Evolutionary conservation across 2,888 invertebrate genomes (phyloP), one percentile per base, ranked within the genome.

Genomic region (Melanostoma scalare): DNA sequence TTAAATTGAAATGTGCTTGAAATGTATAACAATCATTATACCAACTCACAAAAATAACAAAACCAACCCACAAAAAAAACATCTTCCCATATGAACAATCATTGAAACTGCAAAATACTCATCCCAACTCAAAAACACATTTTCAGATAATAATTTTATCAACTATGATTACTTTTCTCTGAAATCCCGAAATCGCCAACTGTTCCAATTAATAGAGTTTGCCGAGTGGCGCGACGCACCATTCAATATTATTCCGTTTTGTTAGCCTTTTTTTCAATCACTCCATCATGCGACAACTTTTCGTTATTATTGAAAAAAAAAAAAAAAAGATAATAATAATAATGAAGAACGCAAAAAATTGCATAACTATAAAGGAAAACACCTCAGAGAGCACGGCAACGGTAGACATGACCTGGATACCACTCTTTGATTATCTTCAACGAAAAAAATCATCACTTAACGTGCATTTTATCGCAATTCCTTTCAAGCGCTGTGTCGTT

Each of bases 351-450:
- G 20, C 20, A 36, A 10, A 38, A 38, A 31, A 36, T 46, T 60
- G 44, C 35, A 58, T 35, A 60, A 35, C 20, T n/a, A 60, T 31
- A 63, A 52, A 48, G 9, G n/a, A 65, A 69, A 53, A 58, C 69
- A 80, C 69, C 80, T 75, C 63, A 35, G 80, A 75, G 75, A 69
- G 56, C 50, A 38, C 52, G 20, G 6, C 69, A 74, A 56, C 44
- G 40, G 56, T 48, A 77, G 72, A 61, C 68, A 73, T 81, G 77
- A 77, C 76, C 81, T 77, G 77, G 68, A 77, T 81, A 63, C 63
- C 3, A 35, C 50, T 81, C 76, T 77, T 81, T 77, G 72, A 81
- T 72, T 73, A 73, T 81, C 42, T 56, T 68, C 48, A 38, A 33
- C 5, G 48, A 48, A 50, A 65, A 46, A 65, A 52, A 81, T 76